phyloP scores from a whole-genome alignment of 2,797 vertebrate genomes.

The Epinephelus awoara region DNA sequence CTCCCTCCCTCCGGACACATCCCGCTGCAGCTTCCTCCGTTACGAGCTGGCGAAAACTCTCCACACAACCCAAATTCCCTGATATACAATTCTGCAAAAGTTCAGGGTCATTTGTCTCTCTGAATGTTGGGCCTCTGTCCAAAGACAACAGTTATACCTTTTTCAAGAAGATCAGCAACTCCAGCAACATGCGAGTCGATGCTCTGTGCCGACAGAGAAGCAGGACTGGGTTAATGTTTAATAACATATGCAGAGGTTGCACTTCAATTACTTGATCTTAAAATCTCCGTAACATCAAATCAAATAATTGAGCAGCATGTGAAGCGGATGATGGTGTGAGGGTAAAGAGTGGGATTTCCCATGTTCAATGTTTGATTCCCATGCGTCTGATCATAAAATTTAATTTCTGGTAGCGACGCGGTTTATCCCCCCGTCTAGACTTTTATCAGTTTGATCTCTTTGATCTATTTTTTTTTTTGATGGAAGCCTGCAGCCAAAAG shows the following conservation, averaged over 20 bases:
- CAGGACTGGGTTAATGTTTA: conserved; percentile 28
- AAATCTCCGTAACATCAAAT: conserved; percentile 55
- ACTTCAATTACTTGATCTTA: conserved; percentile 45
- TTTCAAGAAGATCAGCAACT: conserved; percentile 23
- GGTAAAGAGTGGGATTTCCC: conserved; percentile 60
- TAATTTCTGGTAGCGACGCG: conserved; percentile 64
- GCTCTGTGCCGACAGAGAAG: conserved; percentile 25
- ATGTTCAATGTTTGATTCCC: conserved; percentile 62
- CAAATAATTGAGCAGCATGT: conserved; percentile 55
- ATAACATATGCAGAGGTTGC: conserved; percentile 35
- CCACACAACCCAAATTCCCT: conserved; percentile 21
- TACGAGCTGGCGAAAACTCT: conserved; percentile 24
- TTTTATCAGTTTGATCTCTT: conserved; percentile 75
- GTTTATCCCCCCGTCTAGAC: conserved; percentile 53
- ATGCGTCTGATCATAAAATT: conserved; percentile 63
- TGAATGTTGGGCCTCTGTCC: conserved; percentile 34
- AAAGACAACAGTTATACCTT: conserved; percentile 15
- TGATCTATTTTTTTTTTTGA: conserved; percentile 72
- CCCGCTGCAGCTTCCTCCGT: conserved; percentile 26
- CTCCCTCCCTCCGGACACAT: conserved; percentile 34
- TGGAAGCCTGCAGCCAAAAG: conserved; percentile 69
- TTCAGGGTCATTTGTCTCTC: conserved; percentile 54
- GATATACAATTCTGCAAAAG: conserved; percentile 32
- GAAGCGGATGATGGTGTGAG: conserved; percentile 37
- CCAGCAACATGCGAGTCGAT: neutral